These are phyloP conservation scores for Carterocephalus palaemon DNA, from an alignment of 2,888 invertebrate genomes.

Conservation along the genomic window DNA sequence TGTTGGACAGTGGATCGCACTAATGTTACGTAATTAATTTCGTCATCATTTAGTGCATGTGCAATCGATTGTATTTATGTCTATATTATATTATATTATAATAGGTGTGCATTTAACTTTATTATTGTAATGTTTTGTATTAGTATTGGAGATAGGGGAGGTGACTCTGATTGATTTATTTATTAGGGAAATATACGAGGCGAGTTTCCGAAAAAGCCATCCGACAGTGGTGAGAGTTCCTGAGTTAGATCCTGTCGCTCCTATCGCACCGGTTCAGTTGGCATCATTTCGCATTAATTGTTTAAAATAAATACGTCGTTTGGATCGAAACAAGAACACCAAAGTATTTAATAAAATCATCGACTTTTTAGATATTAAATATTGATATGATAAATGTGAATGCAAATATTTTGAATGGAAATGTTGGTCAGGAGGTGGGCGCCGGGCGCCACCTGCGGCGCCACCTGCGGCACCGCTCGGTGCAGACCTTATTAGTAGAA, in stretches of 20 bases:
- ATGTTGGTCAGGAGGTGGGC: conserved; percentile 59
- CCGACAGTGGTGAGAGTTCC: conserved; percentile 19
- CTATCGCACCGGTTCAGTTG: conserved; percentile 27
- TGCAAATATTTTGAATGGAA: conserved; percentile 69
- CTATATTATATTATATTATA: conserved; percentile 42
- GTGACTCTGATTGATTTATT: conserved; percentile 67
- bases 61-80: conserved; percentile 71
- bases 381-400: conserved; percentile 60
- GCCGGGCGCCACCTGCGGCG: no score
- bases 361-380: conserved; percentile 78
- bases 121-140: conserved; percentile 50
- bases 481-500: conserved; percentile 53
- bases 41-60: conserved; percentile 69
- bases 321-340: conserved; percentile 75
- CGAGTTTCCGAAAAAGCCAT: conserved; percentile 42
- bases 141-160: conserved; percentile 31
- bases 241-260: conserved; percentile 16
- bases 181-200: conserved; percentile 69
- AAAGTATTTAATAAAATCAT: conserved; percentile 73
- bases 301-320: conserved; percentile 30
- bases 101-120: conserved; percentile 65
- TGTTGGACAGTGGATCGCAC: conserved; percentile 43
- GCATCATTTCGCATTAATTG: conserved; percentile 28
- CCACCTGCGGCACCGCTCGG: no score
- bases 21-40: conserved; percentile 57